Base-by-base conservation (phyloP, 1,140 invertebrate genomes). In the Babylonia areolata region DNA sequence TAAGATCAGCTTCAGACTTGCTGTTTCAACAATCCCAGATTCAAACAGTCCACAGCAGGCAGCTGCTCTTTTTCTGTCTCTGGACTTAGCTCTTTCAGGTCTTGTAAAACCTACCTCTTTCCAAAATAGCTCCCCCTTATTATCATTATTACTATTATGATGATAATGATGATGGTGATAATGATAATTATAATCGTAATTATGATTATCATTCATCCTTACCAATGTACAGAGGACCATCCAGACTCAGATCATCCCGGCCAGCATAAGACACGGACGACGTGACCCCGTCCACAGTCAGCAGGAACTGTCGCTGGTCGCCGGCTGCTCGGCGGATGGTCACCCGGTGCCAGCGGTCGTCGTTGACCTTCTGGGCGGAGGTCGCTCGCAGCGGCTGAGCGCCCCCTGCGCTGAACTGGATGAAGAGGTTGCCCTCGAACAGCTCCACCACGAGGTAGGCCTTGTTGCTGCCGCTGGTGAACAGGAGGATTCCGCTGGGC, bases 381-480 rank as follows among this genome's bases (percentile, higher is more conserved):
- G 51, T 97, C 95, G 31, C 96, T 93, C 82, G 90, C 87, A 5
- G 84, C 28, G 86, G 94, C 94, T 0, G 97, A 96, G 46, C 89
- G 86, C 82, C 96, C 0, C 98, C 98, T 0, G 99, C 94, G 1
- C 97, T 98, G 92, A 98, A 99, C 31, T 97, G 97, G 94, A 99
- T 42, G 69, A 84, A 64, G 23, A 88, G 37, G n/a, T 58, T 79
- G 37, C 96, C 96, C 79, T 97, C 95, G 31, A 96, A 94, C 0
- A 99, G 94, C 93, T 99, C 98, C 40, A 99, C 92, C 0, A 98
- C 97, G 35, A 99, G 95, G 92, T 99, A 99, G 93, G 99, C 98
- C 91, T 98, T 97, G 28, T 96, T 96, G 90, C 97, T 97, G 92
- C 98, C 98, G 0, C 97, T 98, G 92, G 99, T 99, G 95, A 99